A percentile compares a stretch with the other conserved stretches of the same genome.
Conservation (phyloP, 2,797 vertebrate genomes). For the Epinephelus coioides region DNA sequence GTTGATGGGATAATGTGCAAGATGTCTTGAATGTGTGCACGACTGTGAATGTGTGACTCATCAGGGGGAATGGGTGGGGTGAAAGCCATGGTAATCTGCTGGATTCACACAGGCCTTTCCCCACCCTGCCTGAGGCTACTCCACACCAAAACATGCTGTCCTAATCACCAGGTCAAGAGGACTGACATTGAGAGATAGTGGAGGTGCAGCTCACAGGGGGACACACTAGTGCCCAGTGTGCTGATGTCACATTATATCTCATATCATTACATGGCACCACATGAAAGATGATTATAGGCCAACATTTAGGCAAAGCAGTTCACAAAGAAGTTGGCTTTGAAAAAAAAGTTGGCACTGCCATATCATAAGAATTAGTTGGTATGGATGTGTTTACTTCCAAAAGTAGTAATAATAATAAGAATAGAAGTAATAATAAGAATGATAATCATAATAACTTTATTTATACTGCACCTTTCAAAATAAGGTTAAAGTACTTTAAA, state of each 20-base stretch:
- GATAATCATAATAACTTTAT: no score
- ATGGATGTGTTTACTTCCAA: background rate
- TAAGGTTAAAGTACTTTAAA: no score
- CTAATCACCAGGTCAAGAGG: slow-evolving; percentile 77
- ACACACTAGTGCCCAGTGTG: slow-evolving; percentile 43
- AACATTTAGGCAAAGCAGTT: background rate
- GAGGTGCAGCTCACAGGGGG: slow-evolving; percentile 59
- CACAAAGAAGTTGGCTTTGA: background rate
- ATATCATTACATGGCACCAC: slow-evolving; percentile 34
- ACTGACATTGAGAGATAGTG: slow-evolving; percentile 79
- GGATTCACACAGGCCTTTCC: slow-evolving; percentile 84
- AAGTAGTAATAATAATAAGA: background rate
- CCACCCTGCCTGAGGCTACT: slow-evolving; percentile 79
- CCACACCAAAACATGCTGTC: slow-evolving; percentile 73
- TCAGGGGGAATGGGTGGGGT: slow-evolving; percentile 80
- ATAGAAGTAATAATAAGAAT: no score
- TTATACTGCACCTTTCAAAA: no score
- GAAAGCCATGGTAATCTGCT: slow-evolving; percentile 82
- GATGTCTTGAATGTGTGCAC: slow-evolving; percentile 2
- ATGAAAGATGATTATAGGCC: slow-evolving; percentile 21
- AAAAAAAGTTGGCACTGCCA: slow-evolving; percentile 3
- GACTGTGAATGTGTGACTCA: background rate
- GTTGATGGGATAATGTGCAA: background rate
- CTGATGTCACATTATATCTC: slow-evolving; percentile 31
- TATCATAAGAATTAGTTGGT: background rate